Percentiles rank a stretch among this genome's conserved stretches.
phyloP scores from a whole-genome alignment of 2,888 invertebrate species.

The Zygogramma bicolorata region DNA sequence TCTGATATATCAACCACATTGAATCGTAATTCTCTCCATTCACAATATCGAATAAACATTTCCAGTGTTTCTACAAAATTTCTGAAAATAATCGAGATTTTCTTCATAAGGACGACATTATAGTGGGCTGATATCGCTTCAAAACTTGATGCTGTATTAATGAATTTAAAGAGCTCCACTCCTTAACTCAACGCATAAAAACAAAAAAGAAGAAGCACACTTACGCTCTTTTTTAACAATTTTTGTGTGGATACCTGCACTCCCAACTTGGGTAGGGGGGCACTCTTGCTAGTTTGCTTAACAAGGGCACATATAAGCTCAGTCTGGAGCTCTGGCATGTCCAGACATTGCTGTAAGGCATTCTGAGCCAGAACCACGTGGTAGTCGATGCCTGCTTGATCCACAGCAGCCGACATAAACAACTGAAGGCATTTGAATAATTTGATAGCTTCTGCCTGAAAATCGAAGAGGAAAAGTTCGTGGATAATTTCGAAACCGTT shows the following conservation, averaged over 20 bases:
- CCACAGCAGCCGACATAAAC: slow-evolving; percentile 96
- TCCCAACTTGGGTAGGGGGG: slow-evolving; percentile 76
- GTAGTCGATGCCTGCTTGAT: slow-evolving; percentile 96
- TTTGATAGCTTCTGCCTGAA: slow-evolving; percentile 86
- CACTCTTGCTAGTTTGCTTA: slow-evolving; percentile 91
- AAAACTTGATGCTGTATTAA: too few species aligned
- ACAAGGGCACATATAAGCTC: slow-evolving; percentile 93
- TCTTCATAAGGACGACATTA: too few species aligned
- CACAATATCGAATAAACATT: too few species aligned
- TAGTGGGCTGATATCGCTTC: too few species aligned
- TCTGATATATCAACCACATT: background rate
- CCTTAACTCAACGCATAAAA: slow-evolving; percentile 44
- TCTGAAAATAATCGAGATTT: too few species aligned
- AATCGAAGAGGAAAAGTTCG: background rate
- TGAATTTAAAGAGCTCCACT: background rate
- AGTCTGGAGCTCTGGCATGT: slow-evolving; percentile 89
- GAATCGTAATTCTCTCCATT: too few species aligned
- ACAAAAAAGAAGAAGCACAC: slow-evolving; percentile 70
- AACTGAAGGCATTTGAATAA: slow-evolving; percentile 96
- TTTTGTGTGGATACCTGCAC: slow-evolving; percentile 70
- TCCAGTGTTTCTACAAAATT: too few species aligned
- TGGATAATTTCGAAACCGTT: too few species aligned
- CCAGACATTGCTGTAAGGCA: slow-evolving; percentile 92
- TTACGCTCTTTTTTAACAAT: slow-evolving; percentile 72
- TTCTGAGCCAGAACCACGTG: slow-evolving; percentile 98